A percentile compares a stretch with the other conserved stretches of the same genome.
These are phyloP conservation scores for Ellobium chinense DNA, from an alignment of 2,888 invertebrate genomes.

Conservation along the genomic window DNA sequence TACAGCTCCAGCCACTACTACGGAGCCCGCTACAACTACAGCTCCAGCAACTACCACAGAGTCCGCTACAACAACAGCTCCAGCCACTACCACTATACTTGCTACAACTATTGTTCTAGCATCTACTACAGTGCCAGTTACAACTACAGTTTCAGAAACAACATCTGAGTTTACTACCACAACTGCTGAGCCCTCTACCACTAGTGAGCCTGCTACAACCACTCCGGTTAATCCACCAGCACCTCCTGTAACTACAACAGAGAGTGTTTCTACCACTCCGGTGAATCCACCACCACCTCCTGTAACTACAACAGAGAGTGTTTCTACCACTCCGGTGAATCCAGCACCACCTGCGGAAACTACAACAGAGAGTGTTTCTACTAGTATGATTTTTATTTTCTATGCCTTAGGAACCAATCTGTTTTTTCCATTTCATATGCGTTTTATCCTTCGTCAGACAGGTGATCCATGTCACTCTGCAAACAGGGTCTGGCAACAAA, in stretches of 20 bases:
- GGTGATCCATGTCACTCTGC: too few relatives aligned
- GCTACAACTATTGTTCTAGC: background rate
- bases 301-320: too few relatives aligned
- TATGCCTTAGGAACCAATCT: too few relatives aligned
- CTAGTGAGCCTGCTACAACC: background rate
- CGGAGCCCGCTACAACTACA: background rate
- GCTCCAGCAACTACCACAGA: background rate
- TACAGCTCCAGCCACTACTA: background rate
- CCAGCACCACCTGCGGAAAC: too few relatives aligned
- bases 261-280: background rate
- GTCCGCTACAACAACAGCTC: background rate
- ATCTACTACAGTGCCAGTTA: background rate
- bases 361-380: too few relatives aligned
- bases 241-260: background rate
- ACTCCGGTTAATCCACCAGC: background rate
- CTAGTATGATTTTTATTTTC: too few relatives aligned
- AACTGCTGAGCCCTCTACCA: background rate
- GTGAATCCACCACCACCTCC: background rate
- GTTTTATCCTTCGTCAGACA: too few relatives aligned
- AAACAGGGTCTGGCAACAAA: too few relatives aligned
- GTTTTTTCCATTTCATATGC: too few relatives aligned
- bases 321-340: too few relatives aligned
- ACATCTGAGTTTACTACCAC: background rate
- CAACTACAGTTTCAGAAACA: background rate
- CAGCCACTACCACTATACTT: background rate